phyloP scores from a whole-genome alignment of 2,888 invertebrate species.

The Aphidoletes aphidimyza region DNA sequence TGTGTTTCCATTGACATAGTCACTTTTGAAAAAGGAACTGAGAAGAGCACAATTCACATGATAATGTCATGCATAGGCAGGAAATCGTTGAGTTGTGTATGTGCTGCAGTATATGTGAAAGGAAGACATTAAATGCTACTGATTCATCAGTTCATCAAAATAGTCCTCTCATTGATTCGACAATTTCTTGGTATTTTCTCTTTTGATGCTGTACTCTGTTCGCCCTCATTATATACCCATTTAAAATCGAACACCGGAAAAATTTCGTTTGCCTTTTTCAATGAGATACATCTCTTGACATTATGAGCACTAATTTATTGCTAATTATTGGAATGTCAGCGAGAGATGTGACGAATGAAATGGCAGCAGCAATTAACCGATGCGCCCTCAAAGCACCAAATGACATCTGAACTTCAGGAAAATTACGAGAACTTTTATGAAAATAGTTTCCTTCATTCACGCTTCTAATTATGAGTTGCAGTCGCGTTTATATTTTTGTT shows the following conservation, averaged over 20 bases:
- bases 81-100: conserved; percentile 16
- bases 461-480: neutral
- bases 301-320: conserved; percentile 52
- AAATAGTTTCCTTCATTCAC: neutral
- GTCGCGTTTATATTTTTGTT: neutral
- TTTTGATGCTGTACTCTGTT: neutral
- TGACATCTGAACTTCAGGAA: neutral
- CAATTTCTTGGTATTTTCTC: neutral
- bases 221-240: neutral
- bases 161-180: too few species aligned
- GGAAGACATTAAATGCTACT: conserved; percentile 13
- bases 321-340: conserved; percentile 4
- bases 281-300: neutral
- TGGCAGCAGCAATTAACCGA: conserved; percentile 6
- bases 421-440: neutral
- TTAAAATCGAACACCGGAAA: too few species aligned
- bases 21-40: too few species aligned
- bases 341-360: conserved; percentile 29
- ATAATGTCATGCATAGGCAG: too few species aligned
- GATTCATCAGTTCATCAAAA: conserved; percentile 1
- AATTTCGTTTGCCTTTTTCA: neutral
- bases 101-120: conserved; percentile 39
- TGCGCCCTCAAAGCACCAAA: too few species aligned
- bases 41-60: too few species aligned
- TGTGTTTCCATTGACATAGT: too few species aligned